Conservation (phyloP, 2,113 vertebrate genomes). For the Noctilio leporinus region DNA sequence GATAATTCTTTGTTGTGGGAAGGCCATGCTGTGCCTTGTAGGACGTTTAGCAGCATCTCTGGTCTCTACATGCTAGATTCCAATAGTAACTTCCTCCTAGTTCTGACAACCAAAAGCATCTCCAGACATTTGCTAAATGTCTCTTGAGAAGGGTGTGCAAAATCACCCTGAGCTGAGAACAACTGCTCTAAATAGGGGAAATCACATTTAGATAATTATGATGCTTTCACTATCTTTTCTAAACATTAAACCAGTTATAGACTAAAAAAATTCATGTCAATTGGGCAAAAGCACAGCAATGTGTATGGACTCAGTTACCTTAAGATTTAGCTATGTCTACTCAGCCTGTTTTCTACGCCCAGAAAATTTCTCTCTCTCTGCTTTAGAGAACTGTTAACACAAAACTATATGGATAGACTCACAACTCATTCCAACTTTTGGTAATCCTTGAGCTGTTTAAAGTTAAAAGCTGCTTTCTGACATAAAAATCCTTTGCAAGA, state of each 20-base stretch:
- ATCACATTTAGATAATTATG: background rate
- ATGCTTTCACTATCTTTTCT: background rate
- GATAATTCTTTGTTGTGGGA: background rate
- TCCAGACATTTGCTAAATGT: background rate
- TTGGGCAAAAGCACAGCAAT: conserved; percentile 24
- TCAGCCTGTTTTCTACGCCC: conserved; percentile 58
- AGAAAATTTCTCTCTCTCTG: conserved; percentile 70
- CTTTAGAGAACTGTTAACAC: conserved; percentile 67
- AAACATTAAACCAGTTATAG: background rate
- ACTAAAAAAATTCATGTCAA: conserved; percentile 40
- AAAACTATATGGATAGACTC: conserved; percentile 68
- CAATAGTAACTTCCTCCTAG: accelerated
- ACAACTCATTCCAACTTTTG: conserved; percentile 73
- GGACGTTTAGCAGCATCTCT: background rate
- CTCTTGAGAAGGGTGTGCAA: background rate
- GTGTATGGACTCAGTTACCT: conserved; percentile 64
- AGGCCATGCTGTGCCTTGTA: accelerated
- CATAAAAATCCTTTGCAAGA: conserved; percentile 60
- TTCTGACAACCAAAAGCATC: background rate
- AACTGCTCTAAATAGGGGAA: background rate
- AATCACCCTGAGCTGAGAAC: background rate
- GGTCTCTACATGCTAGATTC: background rate
- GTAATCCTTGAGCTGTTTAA: conserved; percentile 72
- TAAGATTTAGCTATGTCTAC: conserved; percentile 63
- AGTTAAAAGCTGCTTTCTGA: conserved; percentile 73